Percentiles rank a stretch among this genome's conserved stretches.
Evolutionary conservation across 2,888 invertebrate species (phyloP).

Genomic region (Galerucella nymphaeae): DNA sequence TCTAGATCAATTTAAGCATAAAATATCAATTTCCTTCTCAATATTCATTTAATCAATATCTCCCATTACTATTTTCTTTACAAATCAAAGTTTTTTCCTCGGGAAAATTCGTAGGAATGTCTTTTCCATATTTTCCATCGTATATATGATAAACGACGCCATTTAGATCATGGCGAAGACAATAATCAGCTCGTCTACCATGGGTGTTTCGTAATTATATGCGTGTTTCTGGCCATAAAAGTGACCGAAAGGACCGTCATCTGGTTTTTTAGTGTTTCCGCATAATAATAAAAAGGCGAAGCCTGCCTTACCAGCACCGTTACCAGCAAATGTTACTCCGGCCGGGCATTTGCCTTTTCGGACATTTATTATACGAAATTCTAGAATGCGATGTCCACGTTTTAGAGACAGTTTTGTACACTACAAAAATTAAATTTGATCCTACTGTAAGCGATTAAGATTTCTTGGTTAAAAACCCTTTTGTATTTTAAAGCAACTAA

Average conservation of each 20-base stretch:
- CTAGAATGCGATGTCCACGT: constrained; percentile 53
- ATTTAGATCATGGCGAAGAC: constrained; percentile 48
- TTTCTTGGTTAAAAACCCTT: no score
- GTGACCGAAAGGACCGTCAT: constrained; percentile 65
- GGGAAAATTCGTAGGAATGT: neutral
- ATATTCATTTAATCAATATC: neutral
- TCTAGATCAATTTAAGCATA: no score
- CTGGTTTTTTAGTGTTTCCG: constrained; percentile 73
- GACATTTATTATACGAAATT: constrained; percentile 64
- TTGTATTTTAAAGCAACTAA: no score
- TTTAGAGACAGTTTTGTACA: neutral
- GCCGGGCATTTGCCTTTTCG: constrained; percentile 63
- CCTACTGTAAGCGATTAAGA: neutral
- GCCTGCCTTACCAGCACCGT: constrained; percentile 63
- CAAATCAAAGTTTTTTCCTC: constrained; percentile 25
- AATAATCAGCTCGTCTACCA: constrained; percentile 53
- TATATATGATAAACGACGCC: constrained; percentile 44
- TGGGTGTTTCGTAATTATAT: constrained; percentile 62
- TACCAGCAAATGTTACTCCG: constrained; percentile 65
- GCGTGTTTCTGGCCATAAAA: constrained; percentile 61
- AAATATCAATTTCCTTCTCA: neutral
- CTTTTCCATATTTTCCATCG: constrained; percentile 30
- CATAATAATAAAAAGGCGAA: constrained; percentile 73
- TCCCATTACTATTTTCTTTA: constrained; percentile 10
- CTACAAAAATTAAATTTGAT: neutral